Evolutionary conservation across 2,888 invertebrate genomes (phyloP).

Genomic region (Tetragnatha montana): DNA sequence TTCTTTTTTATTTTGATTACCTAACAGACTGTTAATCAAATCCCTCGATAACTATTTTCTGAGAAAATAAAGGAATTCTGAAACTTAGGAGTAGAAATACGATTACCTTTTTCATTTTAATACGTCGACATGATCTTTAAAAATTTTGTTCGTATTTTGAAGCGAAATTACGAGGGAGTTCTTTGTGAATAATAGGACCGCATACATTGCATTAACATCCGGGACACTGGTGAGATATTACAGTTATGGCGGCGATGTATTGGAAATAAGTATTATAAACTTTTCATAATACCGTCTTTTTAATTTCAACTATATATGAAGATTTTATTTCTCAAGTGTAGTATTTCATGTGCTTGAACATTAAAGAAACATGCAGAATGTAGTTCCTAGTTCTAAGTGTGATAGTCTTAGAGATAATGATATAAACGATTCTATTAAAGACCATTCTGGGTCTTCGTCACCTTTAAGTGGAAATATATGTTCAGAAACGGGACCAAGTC

Average conservation of each 20-base stretch:
- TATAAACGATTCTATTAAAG: conserved; percentile 78
- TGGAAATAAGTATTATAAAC: conserved; percentile 68
- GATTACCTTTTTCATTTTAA: too few relatives aligned
- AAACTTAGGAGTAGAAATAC: too few relatives aligned
- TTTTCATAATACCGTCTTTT: conserved; percentile 38
- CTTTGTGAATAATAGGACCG: conserved; percentile 62
- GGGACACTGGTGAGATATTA: conserved; percentile 67
- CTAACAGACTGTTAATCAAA: too few relatives aligned
- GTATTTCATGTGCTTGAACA: conserved; percentile 59
- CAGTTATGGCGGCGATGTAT: conserved; percentile 72
- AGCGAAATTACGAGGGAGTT: conserved; percentile 20
- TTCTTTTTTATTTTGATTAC: too few relatives aligned
- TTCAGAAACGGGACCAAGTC: conserved; percentile 72
- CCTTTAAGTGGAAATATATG: conserved; percentile 69
- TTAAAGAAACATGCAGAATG: conserved; percentile 89
- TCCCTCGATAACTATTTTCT: too few relatives aligned
- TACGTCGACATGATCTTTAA: too few relatives aligned
- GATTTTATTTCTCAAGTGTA: conserved; percentile 43
- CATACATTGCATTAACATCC: conserved; percentile 68
- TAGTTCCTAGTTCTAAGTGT: conserved; percentile 85
- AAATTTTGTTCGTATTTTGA: too few relatives aligned
- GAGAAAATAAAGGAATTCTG: too few relatives aligned
- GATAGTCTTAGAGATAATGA: conserved; percentile 89
- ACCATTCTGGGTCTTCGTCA: conserved; percentile 68
- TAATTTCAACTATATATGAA: conserved; percentile 41